phyloP scores from a whole-genome alignment of 2,888 invertebrate species.

The Tricholauxania praeusta region DNA sequence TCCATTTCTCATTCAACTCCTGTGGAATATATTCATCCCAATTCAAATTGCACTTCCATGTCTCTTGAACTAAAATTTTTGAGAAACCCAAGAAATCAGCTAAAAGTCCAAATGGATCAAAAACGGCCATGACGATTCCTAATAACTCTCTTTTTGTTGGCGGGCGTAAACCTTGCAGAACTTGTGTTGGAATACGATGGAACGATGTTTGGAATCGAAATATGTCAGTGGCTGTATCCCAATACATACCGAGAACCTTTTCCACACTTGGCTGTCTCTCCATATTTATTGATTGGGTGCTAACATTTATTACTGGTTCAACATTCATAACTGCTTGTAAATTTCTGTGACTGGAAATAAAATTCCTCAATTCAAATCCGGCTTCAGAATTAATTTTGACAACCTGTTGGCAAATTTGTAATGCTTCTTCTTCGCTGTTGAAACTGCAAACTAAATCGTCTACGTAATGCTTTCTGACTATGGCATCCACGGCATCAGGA shows the following conservation, averaged over 20 bases:
- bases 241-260: slow-evolving; percentile 46
- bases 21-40: slow-evolving; percentile 41
- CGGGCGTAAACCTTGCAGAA: neutral
- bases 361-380: slow-evolving; percentile 5
- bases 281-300: slow-evolving; percentile 40
- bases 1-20: slow-evolving; percentile 23
- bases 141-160: slow-evolving; percentile 41
- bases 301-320: neutral
- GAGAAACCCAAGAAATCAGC: slow-evolving; percentile 45
- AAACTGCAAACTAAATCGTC: slow-evolving; percentile 17
- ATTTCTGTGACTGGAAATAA: neutral
- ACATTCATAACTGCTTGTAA: neutral
- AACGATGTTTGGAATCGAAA: slow-evolving; percentile 37
- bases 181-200: slow-evolving; percentile 9
- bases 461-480: neutral
- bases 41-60: slow-evolving; percentile 33
- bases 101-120: slow-evolving; percentile 46
- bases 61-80: slow-evolving; percentile 36
- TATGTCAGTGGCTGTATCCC: slow-evolving; percentile 43
- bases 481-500: neutral
- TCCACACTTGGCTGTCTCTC: slow-evolving; percentile 20
- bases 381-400: slow-evolving; percentile 9
- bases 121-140: slow-evolving; percentile 31
- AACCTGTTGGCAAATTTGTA: slow-evolving; percentile 6
- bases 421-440: neutral